Evolutionary conservation across 2,113 vertebrate species (phyloP).

Genomic region (Haemorhous mexicanus): DNA sequence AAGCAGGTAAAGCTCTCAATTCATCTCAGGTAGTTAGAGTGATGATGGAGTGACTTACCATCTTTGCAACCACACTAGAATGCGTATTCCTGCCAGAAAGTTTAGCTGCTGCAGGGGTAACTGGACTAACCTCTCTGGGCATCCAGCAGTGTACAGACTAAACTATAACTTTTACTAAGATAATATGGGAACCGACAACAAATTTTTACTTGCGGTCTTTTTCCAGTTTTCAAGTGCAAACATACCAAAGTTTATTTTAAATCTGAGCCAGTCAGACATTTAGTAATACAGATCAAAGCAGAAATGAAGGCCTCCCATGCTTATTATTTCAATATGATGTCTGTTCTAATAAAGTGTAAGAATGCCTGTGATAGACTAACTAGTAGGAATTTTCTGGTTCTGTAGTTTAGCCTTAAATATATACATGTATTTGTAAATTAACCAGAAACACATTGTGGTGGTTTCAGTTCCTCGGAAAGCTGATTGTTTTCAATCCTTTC

Average conservation of each 20-base stretch:
- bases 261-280: constrained; percentile 73
- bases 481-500: constrained; percentile 74
- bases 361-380: constrained; percentile 68
- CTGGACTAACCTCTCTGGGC: constrained; percentile 49
- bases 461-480: constrained; percentile 68
- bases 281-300: constrained; percentile 77
- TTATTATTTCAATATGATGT: constrained; percentile 83
- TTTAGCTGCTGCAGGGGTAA: constrained; percentile 72
- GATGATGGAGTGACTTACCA: constrained; percentile 85
- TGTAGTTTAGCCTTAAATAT: constrained; percentile 74
- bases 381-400: constrained; percentile 73
- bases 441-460: constrained; percentile 76
- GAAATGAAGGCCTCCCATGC: constrained; percentile 72
- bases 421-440: constrained; percentile 82
- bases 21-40: constrained; percentile 66
- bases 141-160: constrained; percentile 73
- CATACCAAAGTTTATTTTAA: constrained; percentile 77
- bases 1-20: constrained; percentile 73
- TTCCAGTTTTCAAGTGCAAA: constrained; percentile 78
- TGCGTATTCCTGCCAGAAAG: constrained; percentile 69
- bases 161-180: constrained; percentile 77
- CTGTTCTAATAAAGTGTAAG: constrained; percentile 77
- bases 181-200: constrained; percentile 73
- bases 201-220: constrained; percentile 77
- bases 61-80: constrained; percentile 55